Base-by-base conservation (phyloP, 1,140 invertebrate species). In the Metaphire vulgaris region DNA sequence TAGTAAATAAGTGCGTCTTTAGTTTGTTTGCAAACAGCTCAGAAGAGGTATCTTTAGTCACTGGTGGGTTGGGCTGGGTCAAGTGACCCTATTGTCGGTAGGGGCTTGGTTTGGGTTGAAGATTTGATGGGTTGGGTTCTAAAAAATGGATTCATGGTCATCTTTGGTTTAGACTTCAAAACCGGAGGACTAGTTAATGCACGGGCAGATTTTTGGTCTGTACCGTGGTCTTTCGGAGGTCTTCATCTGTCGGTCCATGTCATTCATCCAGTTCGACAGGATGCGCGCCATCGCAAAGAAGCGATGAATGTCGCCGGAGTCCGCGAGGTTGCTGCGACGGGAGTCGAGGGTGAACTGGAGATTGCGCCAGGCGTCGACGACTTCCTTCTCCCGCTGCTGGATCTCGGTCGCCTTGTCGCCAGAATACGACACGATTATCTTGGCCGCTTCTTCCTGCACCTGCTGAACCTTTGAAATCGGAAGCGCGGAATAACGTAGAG, bases 261-360 rank as follows among this genome's bases (percentile, higher is more conserved):
- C 95, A 83, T 97, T 95, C 94, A 98, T 98, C 96, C 96, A 98
- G 74, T 96, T 89, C 88, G 95, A 92, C 33, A 98, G 87, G 26
- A 92, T 96, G 79, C 96, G 89, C 41, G 97, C 94, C 91, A 97
- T 92, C 83, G 93, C 96, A 84, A 98, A 94, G 92, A 98, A 98
- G 82, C 92, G 92, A 88, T 94, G 96, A 21, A 97, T 88, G 86
- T 96, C 93, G 64, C 94, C 93, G 31, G 95, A 94, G 83, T 97
- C 93, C 80, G 92, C 91, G 28, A 97, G 85, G 87, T 96, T 95
- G 69, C 21, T 56, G 6, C 21, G 6, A 56, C 41, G 41, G 6
- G 6, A 6, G 6, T 56, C 41, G 21, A 56, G 88, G 85, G 81
- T 90, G 14, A 79, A 89, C 82, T 96, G 92, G 74, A 98, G 87